These are phyloP conservation scores for Choristoneura fumiferana DNA, from an alignment of 1,140 invertebrate species.

Conservation along the genomic window DNA sequence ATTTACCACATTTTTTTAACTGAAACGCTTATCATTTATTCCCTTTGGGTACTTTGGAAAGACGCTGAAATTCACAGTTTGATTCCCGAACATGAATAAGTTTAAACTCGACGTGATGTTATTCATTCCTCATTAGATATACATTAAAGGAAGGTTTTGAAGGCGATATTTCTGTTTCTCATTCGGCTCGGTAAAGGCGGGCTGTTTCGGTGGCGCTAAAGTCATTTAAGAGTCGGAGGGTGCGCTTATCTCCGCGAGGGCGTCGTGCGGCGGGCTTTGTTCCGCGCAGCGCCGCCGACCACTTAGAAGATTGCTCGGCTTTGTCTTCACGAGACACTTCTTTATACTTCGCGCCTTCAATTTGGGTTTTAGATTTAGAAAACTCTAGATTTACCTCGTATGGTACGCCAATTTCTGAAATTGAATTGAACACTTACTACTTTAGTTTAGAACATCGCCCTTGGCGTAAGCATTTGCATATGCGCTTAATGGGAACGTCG, in stretches of 20 bases:
- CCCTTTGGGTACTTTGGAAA: conserved; percentile 26
- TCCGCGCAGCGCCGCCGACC: conserved; percentile 52
- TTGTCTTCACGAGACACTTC: conserved; percentile 55
- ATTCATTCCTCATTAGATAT: conserved; percentile 47
- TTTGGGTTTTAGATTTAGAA: conserved; percentile 38
- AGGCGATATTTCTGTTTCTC: conserved; percentile 44
- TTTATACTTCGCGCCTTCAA: conserved; percentile 44
- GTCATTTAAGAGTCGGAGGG: conserved; percentile 52
- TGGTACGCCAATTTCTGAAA: neutral
- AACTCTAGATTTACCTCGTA: neutral
- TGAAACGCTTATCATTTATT: conserved; percentile 23
- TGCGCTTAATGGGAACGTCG: conserved; percentile 7
- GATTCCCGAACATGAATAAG: conserved; percentile 32
- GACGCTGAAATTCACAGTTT: conserved; percentile 39
- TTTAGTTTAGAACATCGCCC: neutral
- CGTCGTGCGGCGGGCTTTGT: conserved; percentile 37
- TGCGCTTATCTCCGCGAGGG: conserved; percentile 48
- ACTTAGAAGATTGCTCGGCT: conserved; percentile 68
- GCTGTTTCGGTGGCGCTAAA: conserved; percentile 45
- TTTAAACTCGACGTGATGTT: conserved; percentile 33
- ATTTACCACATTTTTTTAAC: neutral
- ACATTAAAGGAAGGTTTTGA: conserved; percentile 39
- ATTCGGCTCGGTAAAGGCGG: conserved; percentile 34
- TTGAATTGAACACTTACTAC: neutral
- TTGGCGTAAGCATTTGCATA: neutral